Percentiles rank a stretch among this genome's conserved stretches.
These are phyloP conservation scores for Leptopilina myrica DNA, from an alignment of 2,888 invertebrate genomes.

Conservation along the genomic window DNA sequence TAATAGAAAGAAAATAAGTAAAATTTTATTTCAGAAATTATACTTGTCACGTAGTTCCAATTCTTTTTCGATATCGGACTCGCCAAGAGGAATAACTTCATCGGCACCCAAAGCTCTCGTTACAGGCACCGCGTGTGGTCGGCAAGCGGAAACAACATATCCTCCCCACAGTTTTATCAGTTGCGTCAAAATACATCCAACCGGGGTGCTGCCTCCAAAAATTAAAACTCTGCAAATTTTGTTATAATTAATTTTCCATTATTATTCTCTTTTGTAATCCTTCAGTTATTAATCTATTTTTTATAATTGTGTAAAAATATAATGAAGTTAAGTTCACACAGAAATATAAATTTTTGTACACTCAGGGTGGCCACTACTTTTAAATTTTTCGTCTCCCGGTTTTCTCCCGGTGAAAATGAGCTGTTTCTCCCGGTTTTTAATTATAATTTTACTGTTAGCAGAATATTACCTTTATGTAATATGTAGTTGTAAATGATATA, in stretches of 20 bases:
- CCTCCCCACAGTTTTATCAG: slow-evolving; percentile 80
- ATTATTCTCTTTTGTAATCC: slow-evolving; percentile 9
- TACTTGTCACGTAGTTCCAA: slow-evolving; percentile 70
- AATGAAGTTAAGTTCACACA: too few relatives aligned
- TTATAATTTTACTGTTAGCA: too few relatives aligned
- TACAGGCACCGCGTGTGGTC: slow-evolving; percentile 78
- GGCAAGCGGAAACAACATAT: slow-evolving; percentile 79
- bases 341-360: too few relatives aligned
- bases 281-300: too few relatives aligned
- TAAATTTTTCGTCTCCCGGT: too few relatives aligned
- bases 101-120: slow-evolving; percentile 79
- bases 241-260: slow-evolving; percentile 39
- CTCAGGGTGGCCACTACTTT: too few relatives aligned
- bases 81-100: slow-evolving; percentile 77
- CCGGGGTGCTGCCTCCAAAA: slow-evolving; percentile 79
- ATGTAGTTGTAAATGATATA: too few relatives aligned
- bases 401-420: too few relatives aligned
- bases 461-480: too few relatives aligned
- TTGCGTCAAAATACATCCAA: slow-evolving; percentile 81
- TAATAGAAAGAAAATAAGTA: too few relatives aligned
- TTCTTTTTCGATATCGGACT: slow-evolving; percentile 67
- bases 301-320: too few relatives aligned
- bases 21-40: not conserved
- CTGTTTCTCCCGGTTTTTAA: too few relatives aligned
- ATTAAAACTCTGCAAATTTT: slow-evolving; percentile 77